Evolutionary conservation across 2,888 invertebrate species (phyloP).

Genomic region (Abrostola tripartita): DNA sequence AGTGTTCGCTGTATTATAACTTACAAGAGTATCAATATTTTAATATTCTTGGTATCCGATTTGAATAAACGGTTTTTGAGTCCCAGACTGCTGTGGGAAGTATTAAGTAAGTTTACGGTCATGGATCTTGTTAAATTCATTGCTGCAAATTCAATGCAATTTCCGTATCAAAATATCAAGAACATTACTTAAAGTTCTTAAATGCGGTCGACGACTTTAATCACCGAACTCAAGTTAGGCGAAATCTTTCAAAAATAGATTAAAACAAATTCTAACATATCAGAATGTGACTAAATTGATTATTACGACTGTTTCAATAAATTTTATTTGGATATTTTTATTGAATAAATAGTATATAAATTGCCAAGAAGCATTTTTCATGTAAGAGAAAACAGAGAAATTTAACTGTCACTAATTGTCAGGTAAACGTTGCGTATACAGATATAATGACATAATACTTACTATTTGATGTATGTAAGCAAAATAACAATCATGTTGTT

Average conservation of each 20-base stretch:
- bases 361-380: slow-evolving; percentile 16
- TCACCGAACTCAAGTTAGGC: too few relatives aligned
- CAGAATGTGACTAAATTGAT: too few relatives aligned
- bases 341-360: slow-evolving; percentile 3
- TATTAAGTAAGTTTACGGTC: not conserved
- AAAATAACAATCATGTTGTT: too few relatives aligned
- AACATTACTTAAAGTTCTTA: not conserved
- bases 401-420: slow-evolving; percentile 16
- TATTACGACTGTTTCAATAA: too few relatives aligned
- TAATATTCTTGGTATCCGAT: slow-evolving; percentile 10
- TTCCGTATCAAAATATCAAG: not conserved
- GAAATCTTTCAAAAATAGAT: too few relatives aligned
- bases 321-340: not conserved
- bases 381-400: slow-evolving; percentile 16
- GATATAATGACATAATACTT: too few relatives aligned
- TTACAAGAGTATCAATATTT: slow-evolving; percentile 27
- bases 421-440: too few relatives aligned
- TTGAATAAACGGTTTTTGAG: slow-evolving; percentile 12
- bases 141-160: not conserved
- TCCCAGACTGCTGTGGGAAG: slow-evolving; percentile 8
- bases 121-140: not conserved
- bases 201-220: too few relatives aligned
- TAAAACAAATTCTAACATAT: too few relatives aligned
- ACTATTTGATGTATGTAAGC: too few relatives aligned
- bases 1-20: slow-evolving; percentile 30